phyloP scores from a whole-genome alignment of 2,113 vertebrate genomes.

The Oceanites oceanicus region DNA sequence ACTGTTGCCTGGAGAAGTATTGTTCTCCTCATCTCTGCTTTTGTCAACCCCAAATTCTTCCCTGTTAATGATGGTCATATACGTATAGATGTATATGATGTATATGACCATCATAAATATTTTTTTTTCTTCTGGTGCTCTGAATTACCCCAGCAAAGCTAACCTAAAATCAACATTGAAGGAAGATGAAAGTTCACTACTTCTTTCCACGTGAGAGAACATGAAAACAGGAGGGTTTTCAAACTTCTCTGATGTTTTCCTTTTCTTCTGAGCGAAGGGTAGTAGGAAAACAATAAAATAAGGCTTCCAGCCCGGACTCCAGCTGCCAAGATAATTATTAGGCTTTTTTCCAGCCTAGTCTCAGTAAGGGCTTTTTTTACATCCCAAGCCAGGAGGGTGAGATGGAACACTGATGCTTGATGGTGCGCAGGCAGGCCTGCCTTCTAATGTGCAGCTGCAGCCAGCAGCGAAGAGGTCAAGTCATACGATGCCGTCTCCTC shows the following conservation, averaged over 20 bases:
- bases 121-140: not conserved
- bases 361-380: not conserved
- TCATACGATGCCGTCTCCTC: not conserved
- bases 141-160: not conserved
- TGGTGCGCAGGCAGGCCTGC: not conserved
- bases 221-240: not conserved
- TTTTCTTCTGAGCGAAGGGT: not conserved
- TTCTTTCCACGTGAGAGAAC: not conserved
- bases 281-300: slow-evolving; percentile 1
- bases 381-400: not conserved
- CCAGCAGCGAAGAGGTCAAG: not conserved
- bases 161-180: not conserved
- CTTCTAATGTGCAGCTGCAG: not conserved
- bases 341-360: not conserved
- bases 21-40: not conserved
- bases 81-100: not conserved
- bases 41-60: not conserved
- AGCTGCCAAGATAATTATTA: slow-evolving; percentile 11
- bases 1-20: not conserved
- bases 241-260: not conserved
- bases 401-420: not conserved
- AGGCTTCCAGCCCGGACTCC: not conserved
- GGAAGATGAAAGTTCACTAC: not conserved
- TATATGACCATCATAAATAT: not conserved
- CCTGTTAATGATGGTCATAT: not conserved